Evolutionary conservation across 2,797 vertebrate genomes (phyloP), one percentile per base, ranked within the genome.

Genomic region (Danio kyathit): DNA sequence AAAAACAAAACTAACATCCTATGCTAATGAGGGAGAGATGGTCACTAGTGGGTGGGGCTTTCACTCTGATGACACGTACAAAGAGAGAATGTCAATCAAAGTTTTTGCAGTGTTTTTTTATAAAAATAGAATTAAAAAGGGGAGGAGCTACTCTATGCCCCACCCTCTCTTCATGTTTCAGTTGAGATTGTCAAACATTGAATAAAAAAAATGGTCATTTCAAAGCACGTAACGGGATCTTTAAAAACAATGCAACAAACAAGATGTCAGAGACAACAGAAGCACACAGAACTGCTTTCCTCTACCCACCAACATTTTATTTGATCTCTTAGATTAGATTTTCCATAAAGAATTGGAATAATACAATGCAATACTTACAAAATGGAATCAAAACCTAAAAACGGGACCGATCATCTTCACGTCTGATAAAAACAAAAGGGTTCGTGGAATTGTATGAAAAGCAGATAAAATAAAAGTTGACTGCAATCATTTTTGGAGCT

Each of bases 351-450:
- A 93, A 91, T 82, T 92, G 88, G 89, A 94, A 93, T 92, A 91
- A 93, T 88, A 91, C 88, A 92, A 92, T 91, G 90, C 91, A 91
- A 90, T 91, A 94, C 92, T 94, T 93, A 94, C 91, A 92, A 93
- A 94, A 93, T 91, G 73, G 61, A 79, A 93, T 86, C 16, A 71
- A 91, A 88, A 92, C 90, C 88, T 89, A 88, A 89, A 88, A 91
- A 89, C 82, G 90, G 87, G 84, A 80, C 57, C 49, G 29, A 89
- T 92, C 87, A 69, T 92, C 91, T 94, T 93, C 89, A 92, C 91
- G 88, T 87, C 93, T 89, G 89, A 93, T 94, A 87, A 80, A 29
- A 84, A 92, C 82, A 84, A 88, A 89, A 84, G 44, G 12, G 21
- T 49, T 67, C 9, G 59, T 67, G 44, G n/a, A 54, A 61, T 41